Evolutionary conservation across 2,113 vertebrate species (phyloP), one percentile per base, ranked within the genome.

Genomic region (Panthera uncia): DNA sequence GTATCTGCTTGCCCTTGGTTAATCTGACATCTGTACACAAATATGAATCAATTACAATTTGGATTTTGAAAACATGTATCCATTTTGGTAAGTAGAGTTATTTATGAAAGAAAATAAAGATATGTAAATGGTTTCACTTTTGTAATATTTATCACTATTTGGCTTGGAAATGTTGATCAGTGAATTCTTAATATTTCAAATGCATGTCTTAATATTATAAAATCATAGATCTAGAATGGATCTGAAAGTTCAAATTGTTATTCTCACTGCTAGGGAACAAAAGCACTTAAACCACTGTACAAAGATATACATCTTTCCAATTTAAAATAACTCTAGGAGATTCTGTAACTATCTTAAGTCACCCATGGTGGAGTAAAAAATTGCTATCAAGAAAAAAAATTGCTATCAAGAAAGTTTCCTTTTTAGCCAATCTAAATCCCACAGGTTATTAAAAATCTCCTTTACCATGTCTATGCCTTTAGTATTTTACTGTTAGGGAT

Each of bases 321-420:
- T 92, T 93, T 45, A 86, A 89, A 92, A 69, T 41, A 90, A 84
- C 31, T 94, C 19, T 36, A 38, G 31, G 21, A 93, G 7, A 93
- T 66, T 87, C 21, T 1, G 85, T 4, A 88, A 41, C 52, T 50
- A 83, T 73, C 79, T 23, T 96, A 88, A 63, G 33, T 78, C 84
- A 45, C 12, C 6, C 66, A 89, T 36, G 31, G 6, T 76, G 33
- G 45, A 88, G 5, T 91, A 88, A 97, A 90, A 79, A 65, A 66
- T 82, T 91, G 14, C 33, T 73, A 29, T 55, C 15, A 84, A 82
- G 61, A 85, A 94, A 93, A 88, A 90, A 79, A 65, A 66, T 82
- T 91, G 12, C 36, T 73, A 29, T 55, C 15, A 84, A 82, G 61
- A 85, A 94, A 93, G 33, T 91, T 91, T 86, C 27, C 33, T 69